Conservation (phyloP, 2,113 vertebrate genomes). For the Petaurus breviceps region DNA sequence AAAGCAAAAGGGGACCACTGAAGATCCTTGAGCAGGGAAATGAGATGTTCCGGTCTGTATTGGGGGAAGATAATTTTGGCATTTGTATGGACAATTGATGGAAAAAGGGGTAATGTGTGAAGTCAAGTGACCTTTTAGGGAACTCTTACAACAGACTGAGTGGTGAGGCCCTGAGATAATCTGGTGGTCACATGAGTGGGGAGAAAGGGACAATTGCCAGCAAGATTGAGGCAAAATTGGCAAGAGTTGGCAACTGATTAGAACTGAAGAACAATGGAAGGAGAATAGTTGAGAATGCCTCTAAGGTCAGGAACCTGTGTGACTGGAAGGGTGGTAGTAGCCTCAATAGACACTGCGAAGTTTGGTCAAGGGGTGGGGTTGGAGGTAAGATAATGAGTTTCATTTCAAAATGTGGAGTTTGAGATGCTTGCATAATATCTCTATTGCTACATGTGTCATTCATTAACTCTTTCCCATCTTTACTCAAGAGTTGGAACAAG, state of each 20-base stretch:
- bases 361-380: background rate
- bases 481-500: background rate
- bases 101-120: background rate
- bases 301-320: background rate
- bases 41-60: background rate
- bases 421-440: background rate
- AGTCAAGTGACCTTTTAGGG: constrained; percentile 27
- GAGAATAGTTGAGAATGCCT: background rate
- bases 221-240: background rate
- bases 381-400: background rate
- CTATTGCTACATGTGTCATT: background rate
- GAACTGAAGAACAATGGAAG: background rate
- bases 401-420: background rate
- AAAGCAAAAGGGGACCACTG: background rate
- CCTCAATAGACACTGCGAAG: background rate
- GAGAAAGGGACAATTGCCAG: background rate
- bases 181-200: background rate
- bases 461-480: background rate
- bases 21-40: constrained; percentile 16
- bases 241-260: background rate
- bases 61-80: constrained; percentile 1
- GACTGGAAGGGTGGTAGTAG: background rate
- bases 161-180: background rate
- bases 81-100: background rate
- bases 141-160: background rate